Evolutionary conservation across 2,888 invertebrate species (phyloP), one percentile per base, ranked within the genome.

Genomic region (Drosophila parthenogenetica): DNA sequence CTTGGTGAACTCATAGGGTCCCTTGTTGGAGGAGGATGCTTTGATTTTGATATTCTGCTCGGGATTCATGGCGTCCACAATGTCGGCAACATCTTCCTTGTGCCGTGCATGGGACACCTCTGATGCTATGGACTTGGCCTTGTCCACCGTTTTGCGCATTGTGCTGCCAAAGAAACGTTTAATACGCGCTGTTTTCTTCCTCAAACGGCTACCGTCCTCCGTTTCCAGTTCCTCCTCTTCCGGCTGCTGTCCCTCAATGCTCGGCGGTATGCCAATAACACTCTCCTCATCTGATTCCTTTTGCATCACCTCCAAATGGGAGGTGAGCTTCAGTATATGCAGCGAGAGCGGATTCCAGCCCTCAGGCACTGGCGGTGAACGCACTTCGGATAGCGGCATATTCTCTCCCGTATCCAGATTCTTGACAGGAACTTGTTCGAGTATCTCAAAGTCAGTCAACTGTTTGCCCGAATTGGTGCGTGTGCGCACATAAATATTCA

Each of bases 1-100:
- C 76, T 96, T 95, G 53, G 98, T 97, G 92, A 99, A 99, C 92
- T 99, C 99, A 90, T 97, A 98, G 0, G 98, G 99, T 0, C 99
- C 99, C 91, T 99, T 99, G 92, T 99, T 98, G 64, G 97, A 97
- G 89, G 97, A 97, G 1, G 98, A 97, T 0, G 98, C 98, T 92
- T 99, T 98, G 59, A 98, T 94, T 93, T 98, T 97, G 78, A 96
- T 96, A 89, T 95, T 95, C 78, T 95, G 95, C 76, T 97, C 97
- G 0, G 95, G 94, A 91, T 95, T 94, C 60, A 96, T 96, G 70
- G 96, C 96, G 90, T 97, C 97, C 0, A 95, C 95, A 48, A 97
- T 96, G 87, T 97, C 97, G 50, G 96, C 95, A 1, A 96, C 95
- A 90, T 97, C 97, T 87, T 97, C 97, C 83, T 96, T 96, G 85